These are phyloP conservation scores for Cyphomyrus plagiostoma DNA, from an alignment of 2,113 vertebrate genomes.

Conservation along the genomic window DNA sequence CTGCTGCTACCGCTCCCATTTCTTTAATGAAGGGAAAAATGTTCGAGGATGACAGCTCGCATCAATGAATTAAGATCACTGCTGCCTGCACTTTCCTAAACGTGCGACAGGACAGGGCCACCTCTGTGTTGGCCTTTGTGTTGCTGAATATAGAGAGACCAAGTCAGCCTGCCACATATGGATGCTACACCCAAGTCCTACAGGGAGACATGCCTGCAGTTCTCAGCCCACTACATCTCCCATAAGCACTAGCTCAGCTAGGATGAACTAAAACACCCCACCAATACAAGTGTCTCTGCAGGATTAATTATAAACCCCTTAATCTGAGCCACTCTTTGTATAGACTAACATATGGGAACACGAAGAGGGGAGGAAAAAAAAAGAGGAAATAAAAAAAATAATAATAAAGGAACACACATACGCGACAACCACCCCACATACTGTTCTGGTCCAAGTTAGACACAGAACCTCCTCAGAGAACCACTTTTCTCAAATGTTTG, in stretches of 20 bases:
- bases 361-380: not conserved
- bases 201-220: not conserved
- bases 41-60: not conserved
- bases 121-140: not conserved
- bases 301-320: not conserved
- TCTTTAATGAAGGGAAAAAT: not conserved
- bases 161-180: not conserved
- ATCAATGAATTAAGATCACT: not conserved
- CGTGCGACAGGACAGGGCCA: not conserved
- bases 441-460: not conserved
- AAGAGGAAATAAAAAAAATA: not conserved
- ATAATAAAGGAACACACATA: not conserved
- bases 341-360: not conserved
- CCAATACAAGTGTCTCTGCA: not conserved
- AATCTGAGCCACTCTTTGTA: not conserved
- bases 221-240: not conserved
- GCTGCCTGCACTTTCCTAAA: constrained; percentile 1
- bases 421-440: not conserved
- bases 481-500: not conserved
- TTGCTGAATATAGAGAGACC: not conserved
- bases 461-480: not conserved
- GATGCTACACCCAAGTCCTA: not conserved
- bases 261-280: not conserved
- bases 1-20: not conserved
- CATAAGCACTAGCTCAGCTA: not conserved